phyloP scores from a whole-genome alignment of 2,888 invertebrate species.

The Plagodis dolabraria region DNA sequence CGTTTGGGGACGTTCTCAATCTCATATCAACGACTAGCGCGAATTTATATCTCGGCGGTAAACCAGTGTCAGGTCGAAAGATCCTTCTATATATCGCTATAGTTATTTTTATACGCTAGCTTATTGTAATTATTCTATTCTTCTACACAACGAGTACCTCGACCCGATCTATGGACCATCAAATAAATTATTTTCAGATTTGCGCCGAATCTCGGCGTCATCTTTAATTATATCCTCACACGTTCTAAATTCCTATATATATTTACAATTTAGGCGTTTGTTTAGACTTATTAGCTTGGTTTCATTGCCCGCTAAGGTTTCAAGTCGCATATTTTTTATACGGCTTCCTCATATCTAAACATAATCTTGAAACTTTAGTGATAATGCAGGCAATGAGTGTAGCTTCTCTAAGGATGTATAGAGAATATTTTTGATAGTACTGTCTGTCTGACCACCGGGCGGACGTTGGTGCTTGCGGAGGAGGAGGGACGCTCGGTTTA shows the following conservation, averaged over 20 bases:
- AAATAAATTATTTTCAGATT: slow-evolving; percentile 44
- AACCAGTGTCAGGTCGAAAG: slow-evolving; percentile 17
- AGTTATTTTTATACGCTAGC: slow-evolving; percentile 52
- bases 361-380: slow-evolving; percentile 11
- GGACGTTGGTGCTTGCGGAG: slow-evolving; percentile 75
- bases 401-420: slow-evolving; percentile 19
- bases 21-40: slow-evolving; percentile 7
- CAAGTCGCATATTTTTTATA: slow-evolving; percentile 56
- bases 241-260: slow-evolving; percentile 43
- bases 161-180: slow-evolving; percentile 41
- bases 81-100: slow-evolving; percentile 39
- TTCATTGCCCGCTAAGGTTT: slow-evolving; percentile 12
- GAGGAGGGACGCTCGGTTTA: slow-evolving; percentile 45
- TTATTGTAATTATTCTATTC: slow-evolving; percentile 35
- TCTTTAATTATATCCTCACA: slow-evolving; percentile 24
- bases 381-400: slow-evolving; percentile 1
- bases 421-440: slow-evolving; percentile 46
- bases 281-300: slow-evolving; percentile 34
- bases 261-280: slow-evolving; percentile 45
- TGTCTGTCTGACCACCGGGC: slow-evolving; percentile 74
- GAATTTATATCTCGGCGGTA: neutral
- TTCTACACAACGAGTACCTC: slow-evolving; percentile 34
- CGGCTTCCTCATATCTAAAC: slow-evolving; percentile 19
- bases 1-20: slow-evolving; percentile 17
- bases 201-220: slow-evolving; percentile 28